Percentiles rank a stretch among this genome's conserved stretches.
Conservation (phyloP, 2,113 vertebrate species). For the Ammodytes dubius region DNA sequence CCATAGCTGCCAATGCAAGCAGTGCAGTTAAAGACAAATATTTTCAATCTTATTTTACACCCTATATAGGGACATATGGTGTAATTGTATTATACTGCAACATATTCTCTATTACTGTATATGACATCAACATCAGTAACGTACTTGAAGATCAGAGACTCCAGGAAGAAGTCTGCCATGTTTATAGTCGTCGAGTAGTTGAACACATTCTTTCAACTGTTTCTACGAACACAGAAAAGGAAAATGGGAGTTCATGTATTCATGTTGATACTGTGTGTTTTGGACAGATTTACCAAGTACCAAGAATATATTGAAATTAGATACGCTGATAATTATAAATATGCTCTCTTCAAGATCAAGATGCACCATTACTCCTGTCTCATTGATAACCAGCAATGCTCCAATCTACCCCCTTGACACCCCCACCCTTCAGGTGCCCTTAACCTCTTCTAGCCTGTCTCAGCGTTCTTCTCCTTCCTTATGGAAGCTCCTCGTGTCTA, state of each 20-base stretch:
- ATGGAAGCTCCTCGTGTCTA: no score
- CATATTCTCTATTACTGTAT: neutral
- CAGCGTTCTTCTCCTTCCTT: no score
- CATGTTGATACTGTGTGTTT: no score
- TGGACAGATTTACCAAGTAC: neutral
- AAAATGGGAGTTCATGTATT: neutral
- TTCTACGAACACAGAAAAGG: constrained; percentile 76
- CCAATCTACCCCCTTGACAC: no score
- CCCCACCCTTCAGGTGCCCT: no score
- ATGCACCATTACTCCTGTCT: no score
- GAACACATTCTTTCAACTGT: constrained; percentile 89
- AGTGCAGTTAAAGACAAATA: neutral
- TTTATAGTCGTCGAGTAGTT: constrained; percentile 95
- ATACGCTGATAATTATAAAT: no score
- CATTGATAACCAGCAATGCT: no score
- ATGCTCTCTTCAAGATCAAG: no score
- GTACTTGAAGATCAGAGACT: constrained; percentile 92
- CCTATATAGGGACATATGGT: neutral
- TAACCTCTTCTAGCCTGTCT: no score
- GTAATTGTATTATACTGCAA: neutral
- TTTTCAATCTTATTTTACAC: neutral
- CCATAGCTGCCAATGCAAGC: constrained; percentile 87
- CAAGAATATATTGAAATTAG: neutral
- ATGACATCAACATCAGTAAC: neutral
- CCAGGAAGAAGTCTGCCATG: constrained; percentile 88